A percentile compares a stretch with the other conserved stretches of the same genome.
phyloP scores from a whole-genome alignment of 1,140 invertebrate species.

The Coelopa frigida region DNA sequence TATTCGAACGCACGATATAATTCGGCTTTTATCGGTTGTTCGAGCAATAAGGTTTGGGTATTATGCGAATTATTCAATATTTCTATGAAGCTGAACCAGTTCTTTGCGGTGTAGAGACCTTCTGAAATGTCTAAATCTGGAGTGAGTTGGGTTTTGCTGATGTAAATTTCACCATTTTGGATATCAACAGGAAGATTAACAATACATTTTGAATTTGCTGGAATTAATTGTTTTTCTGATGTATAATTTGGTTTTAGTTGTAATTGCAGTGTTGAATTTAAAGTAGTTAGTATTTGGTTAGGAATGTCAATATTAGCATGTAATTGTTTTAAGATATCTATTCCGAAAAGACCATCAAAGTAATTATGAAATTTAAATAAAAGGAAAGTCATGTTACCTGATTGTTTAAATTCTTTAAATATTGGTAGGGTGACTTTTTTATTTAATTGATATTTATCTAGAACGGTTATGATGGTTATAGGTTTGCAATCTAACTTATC shows the following conservation, averaged over 20 bases:
- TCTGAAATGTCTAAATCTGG: too few species aligned
- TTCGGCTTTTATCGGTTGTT: background rate
- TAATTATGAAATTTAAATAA: slow-evolving; percentile 15
- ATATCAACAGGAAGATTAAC: background rate
- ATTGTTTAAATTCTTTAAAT: slow-evolving; percentile 13
- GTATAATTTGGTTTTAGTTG: background rate
- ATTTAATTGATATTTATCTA: background rate
- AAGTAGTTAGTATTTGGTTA: too few species aligned
- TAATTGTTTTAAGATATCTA: too few species aligned
- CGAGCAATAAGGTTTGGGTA: too few species aligned
- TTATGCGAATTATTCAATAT: too few species aligned
- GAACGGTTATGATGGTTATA: background rate
- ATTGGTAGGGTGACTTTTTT: slow-evolving; percentile 4
- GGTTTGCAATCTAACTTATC: background rate
- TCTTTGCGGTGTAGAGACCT: too few species aligned
- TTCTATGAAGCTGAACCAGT: too few species aligned
- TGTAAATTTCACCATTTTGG: background rate
- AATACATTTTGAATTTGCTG: background rate
- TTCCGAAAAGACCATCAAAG: slow-evolving; percentile 10
- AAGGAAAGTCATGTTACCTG: background rate
- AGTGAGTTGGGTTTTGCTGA: too few species aligned
- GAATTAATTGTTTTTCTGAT: background rate
- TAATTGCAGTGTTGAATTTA: too few species aligned
- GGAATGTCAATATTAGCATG: slow-evolving; percentile 1
- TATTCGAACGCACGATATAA: slow-evolving; percentile 1